Conservation (phyloP, 2,113 vertebrate species). For the Labeo rohita region DNA sequence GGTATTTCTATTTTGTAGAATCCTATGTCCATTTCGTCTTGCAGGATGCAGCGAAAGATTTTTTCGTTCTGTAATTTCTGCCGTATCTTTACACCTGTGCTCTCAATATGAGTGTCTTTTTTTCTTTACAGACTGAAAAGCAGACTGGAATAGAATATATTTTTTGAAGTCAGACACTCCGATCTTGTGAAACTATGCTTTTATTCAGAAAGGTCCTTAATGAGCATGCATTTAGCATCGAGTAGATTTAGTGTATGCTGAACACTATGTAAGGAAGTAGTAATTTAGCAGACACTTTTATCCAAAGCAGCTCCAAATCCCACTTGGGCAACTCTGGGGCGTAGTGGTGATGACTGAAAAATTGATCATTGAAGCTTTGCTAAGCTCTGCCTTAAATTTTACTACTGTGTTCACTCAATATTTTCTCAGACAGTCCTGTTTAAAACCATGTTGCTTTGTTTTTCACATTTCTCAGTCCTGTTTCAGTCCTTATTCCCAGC, state of each 20-base stretch:
- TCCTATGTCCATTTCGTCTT: neutral
- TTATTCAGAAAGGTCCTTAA: neutral
- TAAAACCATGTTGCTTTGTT: neutral
- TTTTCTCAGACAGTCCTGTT: neutral
- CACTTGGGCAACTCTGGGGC: neutral
- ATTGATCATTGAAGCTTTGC: neutral
- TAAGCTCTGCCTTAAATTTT: neutral
- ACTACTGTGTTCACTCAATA: neutral
- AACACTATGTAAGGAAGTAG: neutral
- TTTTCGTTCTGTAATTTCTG: neutral
- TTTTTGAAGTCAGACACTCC: neutral
- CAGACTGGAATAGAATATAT: neutral
- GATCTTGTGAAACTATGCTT: neutral
- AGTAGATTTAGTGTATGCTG: neutral
- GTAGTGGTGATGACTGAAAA: neutral
- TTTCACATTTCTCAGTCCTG: neutral
- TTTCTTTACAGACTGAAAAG: neutral
- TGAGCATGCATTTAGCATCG: neutral
- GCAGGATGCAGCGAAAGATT: neutral
- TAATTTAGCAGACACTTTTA: neutral
- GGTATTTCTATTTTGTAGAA: slow-evolving; percentile 3
- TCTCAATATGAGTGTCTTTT: neutral
- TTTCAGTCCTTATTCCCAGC: neutral
- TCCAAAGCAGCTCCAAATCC: neutral
- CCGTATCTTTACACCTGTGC: neutral